Evolutionary conservation across 2,113 vertebrate species (phyloP).

Genomic region (Lepus europaeus): DNA sequence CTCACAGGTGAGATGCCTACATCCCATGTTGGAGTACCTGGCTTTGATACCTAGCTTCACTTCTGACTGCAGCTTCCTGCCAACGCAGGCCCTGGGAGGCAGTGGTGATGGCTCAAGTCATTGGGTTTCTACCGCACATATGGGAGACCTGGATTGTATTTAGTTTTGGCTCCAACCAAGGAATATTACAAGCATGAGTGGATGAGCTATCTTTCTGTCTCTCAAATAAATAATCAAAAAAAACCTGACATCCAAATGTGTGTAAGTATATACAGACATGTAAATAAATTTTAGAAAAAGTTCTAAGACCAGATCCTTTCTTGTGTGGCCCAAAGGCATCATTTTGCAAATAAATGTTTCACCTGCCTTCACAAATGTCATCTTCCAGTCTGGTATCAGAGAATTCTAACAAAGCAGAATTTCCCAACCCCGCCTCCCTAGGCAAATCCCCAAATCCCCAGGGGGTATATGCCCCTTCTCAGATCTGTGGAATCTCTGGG

Average conservation of each 20-base stretch:
- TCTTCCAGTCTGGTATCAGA: not conserved
- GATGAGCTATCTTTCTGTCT: too few relatives aligned
- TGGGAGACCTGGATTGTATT: too few relatives aligned
- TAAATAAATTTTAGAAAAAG: slow-evolving; percentile 10
- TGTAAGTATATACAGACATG: not conserved
- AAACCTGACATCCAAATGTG: slow-evolving; percentile 1
- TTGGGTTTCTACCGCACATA: too few relatives aligned
- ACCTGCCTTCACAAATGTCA: not conserved
- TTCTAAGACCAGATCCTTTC: not conserved
- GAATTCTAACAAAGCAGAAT: not conserved
- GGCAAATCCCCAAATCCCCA: not conserved
- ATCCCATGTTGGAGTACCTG: too few relatives aligned
- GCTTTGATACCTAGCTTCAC: too few relatives aligned
- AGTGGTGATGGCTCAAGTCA: too few relatives aligned
- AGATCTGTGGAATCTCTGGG: not conserved
- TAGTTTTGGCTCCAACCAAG: too few relatives aligned
- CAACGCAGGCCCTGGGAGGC: too few relatives aligned
- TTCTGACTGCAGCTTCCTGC: too few relatives aligned
- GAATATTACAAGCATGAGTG: too few relatives aligned
- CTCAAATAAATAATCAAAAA: too few relatives aligned
- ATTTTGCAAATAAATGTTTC: slow-evolving; percentile 42
- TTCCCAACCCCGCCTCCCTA: not conserved
- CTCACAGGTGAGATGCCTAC: too few relatives aligned
- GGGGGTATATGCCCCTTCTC: not conserved
- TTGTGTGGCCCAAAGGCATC: slow-evolving; percentile 7